A percentile compares a stretch with the other conserved stretches of the same genome.
These are phyloP conservation scores for Mystacides longicornis DNA, from an alignment of 2,888 invertebrate genomes.

Conservation along the genomic window DNA sequence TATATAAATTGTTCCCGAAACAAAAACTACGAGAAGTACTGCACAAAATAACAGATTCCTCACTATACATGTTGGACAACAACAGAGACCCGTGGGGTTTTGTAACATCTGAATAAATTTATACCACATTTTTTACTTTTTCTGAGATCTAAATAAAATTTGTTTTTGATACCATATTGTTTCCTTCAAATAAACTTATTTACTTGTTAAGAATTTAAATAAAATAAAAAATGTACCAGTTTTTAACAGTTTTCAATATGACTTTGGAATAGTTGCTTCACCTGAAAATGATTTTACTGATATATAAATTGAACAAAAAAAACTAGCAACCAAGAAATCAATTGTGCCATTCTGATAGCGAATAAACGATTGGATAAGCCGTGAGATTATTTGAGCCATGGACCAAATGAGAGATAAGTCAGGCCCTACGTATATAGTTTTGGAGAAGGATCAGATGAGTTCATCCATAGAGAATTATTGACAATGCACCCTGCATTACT, in stretches of 20 bases:
- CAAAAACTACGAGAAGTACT: conserved; percentile 70
- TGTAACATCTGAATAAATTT: conserved; percentile 33
- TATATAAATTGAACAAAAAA: too few species aligned
- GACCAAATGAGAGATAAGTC: too few species aligned
- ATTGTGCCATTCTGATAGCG: too few species aligned
- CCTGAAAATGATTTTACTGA: too few species aligned
- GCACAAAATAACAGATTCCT: conserved; percentile 70
- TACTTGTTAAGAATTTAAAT: background rate
- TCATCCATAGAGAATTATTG: too few species aligned
- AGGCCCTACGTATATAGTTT: too few species aligned
- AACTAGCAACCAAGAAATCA: too few species aligned
- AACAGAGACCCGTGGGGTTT: conserved; percentile 81
- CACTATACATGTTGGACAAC: conserved; percentile 64
- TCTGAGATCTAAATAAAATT: background rate
- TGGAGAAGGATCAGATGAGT: too few species aligned
- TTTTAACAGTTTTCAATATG: background rate
- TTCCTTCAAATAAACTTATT: background rate
- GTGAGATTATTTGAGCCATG: too few species aligned
- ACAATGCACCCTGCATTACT: too few species aligned
- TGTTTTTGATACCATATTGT: background rate
- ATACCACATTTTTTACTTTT: background rate
- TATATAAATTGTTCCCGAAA: conserved; percentile 76
- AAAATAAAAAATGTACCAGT: background rate
- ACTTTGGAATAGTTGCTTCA: background rate
- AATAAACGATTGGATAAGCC: too few species aligned